Base-by-base conservation (phyloP, 1,140 invertebrate genomes). In the Cecropterus lyciades region DNA sequence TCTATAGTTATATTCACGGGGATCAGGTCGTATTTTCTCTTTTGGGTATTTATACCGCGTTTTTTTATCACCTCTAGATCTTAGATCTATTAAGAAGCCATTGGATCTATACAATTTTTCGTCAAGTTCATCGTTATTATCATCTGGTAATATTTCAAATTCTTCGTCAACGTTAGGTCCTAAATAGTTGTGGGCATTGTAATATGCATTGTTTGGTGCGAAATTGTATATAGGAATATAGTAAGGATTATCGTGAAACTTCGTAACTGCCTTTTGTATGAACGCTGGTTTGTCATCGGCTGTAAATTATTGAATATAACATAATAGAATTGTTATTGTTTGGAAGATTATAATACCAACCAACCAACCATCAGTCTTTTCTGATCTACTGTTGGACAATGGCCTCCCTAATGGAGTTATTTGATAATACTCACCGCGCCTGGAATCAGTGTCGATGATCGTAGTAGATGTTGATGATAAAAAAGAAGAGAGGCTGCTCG, bases 151-250 rank as follows among this genome's bases (percentile, higher is more conserved):
- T 60, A 40, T 27, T 15, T 24, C 27, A 48, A 30, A 5, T 1
- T 72, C 43, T 16, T 79, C 73, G 10, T 53, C 63, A 11, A 57
- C 7, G 16, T 80, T 76, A 5, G 75, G 72, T 13, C 74, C 78
- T 13, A 69, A 66, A 33, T 66, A 46, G 73, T 83, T 84, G 24
- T 72, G 33, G 2, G 84, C 62, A 51, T 78, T 82, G 17, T 75
- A 89, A 67, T 82, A 88, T 11, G 85, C 85, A 24, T 84, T 76
- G 33, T 79, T 57, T 5, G 82, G 72, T 11, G 68, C 76, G 51
- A 84, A 89, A 68, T 82, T 80, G 30, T 87, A 87, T 27, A 89
- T 66, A 0, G 87, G 85, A 1, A 80, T 73, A 20, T 79, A 82
- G 37, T 78, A 65, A 14, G 82, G 73, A 11, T 79, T 69, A 37